Evolutionary conservation across 2,888 invertebrate genomes (phyloP), one percentile per base, ranked within the genome.

Genomic region (Elaeidobius kamerunicus): DNA sequence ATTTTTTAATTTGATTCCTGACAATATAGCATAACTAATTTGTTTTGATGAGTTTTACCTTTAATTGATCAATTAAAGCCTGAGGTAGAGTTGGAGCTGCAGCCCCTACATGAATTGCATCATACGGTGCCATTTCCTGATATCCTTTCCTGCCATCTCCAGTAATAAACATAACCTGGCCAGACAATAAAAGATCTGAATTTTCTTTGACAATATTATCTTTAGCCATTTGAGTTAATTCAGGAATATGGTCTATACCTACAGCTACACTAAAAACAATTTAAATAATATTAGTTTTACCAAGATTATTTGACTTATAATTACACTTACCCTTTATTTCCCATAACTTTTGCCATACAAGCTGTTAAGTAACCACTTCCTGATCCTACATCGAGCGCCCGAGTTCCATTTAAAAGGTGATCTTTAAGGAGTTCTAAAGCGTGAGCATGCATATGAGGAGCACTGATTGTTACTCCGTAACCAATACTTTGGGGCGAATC

Each of bases 391-490:
- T 96, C 96, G 57, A 96, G 74, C 2, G 91, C 91, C 66, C 78
- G 83, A 45, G 84, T 83, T 9, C 92, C 93, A 47, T 84, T 82
- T 20, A 76, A 73, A 41, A 96, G 74, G 62, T 91, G 86, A 58
- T 87, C 84, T 66, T 85, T 83, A 41, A 97, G 77, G 58, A 85
- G 78, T 76, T 96, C 93, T 67, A 96, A 75, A 20, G 93, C 95
- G 75, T 90, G 87, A 1, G 92, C 95, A 75, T 96, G 95, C 95
- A 97, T 97, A 70, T 96, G 95, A 9, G 96, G 96, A 27, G 96
- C 96, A 74, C 91, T 91, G 56, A 97, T 96, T 0, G 96, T 97
- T 3, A 94, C 97, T 18, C 91, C 88, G 70, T 82, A 95, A 39
- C 98, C 97, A 68, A 99, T 98, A 42, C 88, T 81, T 72, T 95